Base-by-base conservation (phyloP, 2,797 vertebrate genomes). In the Emys orbicularis region DNA sequence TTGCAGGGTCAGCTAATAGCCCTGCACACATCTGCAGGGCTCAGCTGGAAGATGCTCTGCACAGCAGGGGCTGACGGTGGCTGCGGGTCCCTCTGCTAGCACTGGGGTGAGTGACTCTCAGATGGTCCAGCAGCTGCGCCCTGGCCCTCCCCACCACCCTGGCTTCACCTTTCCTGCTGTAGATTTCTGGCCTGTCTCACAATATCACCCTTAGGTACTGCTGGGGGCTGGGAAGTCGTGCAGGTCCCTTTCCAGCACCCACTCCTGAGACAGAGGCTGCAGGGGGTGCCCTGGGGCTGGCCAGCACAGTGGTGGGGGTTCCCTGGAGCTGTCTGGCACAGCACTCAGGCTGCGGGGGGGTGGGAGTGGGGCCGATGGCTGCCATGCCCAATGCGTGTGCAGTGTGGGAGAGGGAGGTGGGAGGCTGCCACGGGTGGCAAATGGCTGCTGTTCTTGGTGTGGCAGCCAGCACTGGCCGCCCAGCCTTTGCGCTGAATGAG, bases 21-120 rank as follows among this genome's bases (percentile, higher is more conserved):
- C 23, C 86, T 29, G 3, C 47, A 77, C 49, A 2, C 53, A 50
- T 80, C 94, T 93, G 90, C 57, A 56, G 79, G 77, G 89, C 81
- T 91, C 80, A 90, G 81, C 89, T 88, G 92, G 68, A 77, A 0
- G 0, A 31, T n/a, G 56, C 59, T 56, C 85, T 0, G 2, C 87
- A 83, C 82, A 34, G 2, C 0, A 0, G 23, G 61, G 15, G 18
- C 5, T 12, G 23, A 15, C 21, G 12, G 11, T 47, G 41, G 54
- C 59, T 85, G 72, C 13, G 34, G 77, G 25, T 50, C 44, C 72
- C n/a, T 52, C 79, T 81, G 83, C 84, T 37, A 56, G 76, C 59
- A 56, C n/a, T 13, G 16, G 65, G 29, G 37, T 79, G 50, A 37
- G 31, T 27, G 56, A 84, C 57, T 25, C 79, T 47, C 13, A 74